Evolutionary conservation across 1,140 invertebrate species (phyloP).

Genomic region (Nomia melanderi): DNA sequence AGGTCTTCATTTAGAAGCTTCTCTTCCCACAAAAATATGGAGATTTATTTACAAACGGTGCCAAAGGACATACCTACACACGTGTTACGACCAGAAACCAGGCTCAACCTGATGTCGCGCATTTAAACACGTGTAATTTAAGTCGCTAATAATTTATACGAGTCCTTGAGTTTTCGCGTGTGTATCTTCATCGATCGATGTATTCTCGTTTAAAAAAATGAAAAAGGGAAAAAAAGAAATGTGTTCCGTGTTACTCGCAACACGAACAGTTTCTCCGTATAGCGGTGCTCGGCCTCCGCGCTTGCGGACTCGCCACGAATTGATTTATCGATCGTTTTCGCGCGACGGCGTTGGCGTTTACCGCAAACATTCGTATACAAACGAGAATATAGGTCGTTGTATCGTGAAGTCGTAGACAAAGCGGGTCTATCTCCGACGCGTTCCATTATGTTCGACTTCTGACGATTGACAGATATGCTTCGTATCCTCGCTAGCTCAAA

Average conservation of each 20-base stretch:
- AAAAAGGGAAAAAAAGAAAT: neutral
- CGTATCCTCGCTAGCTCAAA: too few relatives aligned
- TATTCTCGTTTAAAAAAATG: neutral
- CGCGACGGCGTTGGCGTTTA: constrained; percentile 48
- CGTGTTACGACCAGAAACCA: neutral
- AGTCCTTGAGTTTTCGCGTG: neutral
- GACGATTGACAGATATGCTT: neutral
- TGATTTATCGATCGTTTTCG: constrained; percentile 65
- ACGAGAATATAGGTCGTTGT: constrained; percentile 54
- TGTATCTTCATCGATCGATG: constrained; percentile 15
- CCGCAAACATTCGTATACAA: constrained; percentile 55
- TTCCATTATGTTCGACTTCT: constrained; percentile 35
- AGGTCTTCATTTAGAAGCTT: constrained; percentile 27
- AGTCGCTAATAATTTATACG: constrained; percentile 49
- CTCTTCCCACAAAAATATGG: constrained; percentile 16
- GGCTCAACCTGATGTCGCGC: neutral
- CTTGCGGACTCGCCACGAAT: constrained; percentile 56
- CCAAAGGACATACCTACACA: neutral
- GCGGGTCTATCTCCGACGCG: neutral
- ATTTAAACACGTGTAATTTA: constrained; percentile 28
- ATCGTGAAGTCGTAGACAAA: constrained; percentile 28
- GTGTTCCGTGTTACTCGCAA: constrained; percentile 23
- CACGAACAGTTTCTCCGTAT: constrained; percentile 35
- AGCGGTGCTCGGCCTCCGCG: constrained; percentile 31
- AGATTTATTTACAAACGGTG: constrained; percentile 34